Evolutionary conservation across 2,797 vertebrate genomes (phyloP), one percentile per base, ranked within the genome.

Genomic region (Tamandua tetradactyla): DNA sequence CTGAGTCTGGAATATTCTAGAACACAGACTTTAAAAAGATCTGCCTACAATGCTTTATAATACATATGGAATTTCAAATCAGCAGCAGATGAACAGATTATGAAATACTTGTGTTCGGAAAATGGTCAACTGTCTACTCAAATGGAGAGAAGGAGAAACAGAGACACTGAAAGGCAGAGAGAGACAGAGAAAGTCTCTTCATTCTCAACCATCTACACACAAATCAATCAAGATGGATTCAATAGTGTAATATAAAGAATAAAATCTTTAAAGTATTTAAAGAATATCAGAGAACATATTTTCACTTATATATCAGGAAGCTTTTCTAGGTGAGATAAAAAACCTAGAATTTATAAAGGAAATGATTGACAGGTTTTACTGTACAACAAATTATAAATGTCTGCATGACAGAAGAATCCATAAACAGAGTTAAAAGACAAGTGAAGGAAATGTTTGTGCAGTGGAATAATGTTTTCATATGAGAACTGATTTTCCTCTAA

Each of bases 351-450:
- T 97, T 96, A 71, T 92, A 91, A 96, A 93, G 80, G 44, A 87
- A 95, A 93, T 96, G 97, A 97, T 88, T 97, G 97, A 96, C 97
- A 94, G 96, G 64, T 94, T 95, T 94, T 95, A 89, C 79, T 80
- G 72, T 90, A 94, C 59, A 96, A 96, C 96, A 96, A 96, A 95
- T 96, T 96, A 96, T 76, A 93, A 96, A 94, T 94, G 94, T 96
- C 95, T 95, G 35, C 85, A 76, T 96, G 93, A 96, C 89, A 96
- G 96, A 96, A 95, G 96, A 92, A 57, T 95, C 71, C 71, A 95
- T 95, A 97, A 97, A 96, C 97, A 97, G 97, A 87, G 94, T 89
- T 90, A 95, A 96, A 95, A 97, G 89, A 94, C 91, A 95, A 82
- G n/a, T n/a, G n/a, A 92, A 94, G 91, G 44, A 94, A 94, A 94